Evolutionary conservation across 2,888 invertebrate genomes (phyloP), one percentile per base, ranked within the genome.

Genomic region (Sinelater perroti): DNA sequence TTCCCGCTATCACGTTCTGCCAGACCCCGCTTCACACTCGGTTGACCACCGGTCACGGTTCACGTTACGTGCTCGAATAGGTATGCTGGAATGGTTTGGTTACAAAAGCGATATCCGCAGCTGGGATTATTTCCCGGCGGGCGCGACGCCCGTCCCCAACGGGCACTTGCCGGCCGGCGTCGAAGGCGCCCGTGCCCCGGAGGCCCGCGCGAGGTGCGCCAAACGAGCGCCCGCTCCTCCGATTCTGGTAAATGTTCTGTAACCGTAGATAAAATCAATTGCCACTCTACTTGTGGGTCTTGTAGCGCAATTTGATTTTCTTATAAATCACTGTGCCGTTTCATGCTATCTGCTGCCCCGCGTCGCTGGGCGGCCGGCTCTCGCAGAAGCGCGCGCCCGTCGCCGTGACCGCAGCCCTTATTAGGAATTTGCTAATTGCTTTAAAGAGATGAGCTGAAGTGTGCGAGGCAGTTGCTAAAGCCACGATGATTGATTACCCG

Each of bases 1-100:
- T 78, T 78, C 75, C 75, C 64, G 76, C 75, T 78, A 78, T 76
- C 77, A 74, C 75, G 71, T 73, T 70, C 72, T 68, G 72, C 73
- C 75, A 75, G 75, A 67, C 68, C 70, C 66, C 67, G 71, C 70
- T 76, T 76, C 71, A 76, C 76, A 73, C 67, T 68, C 67, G 67
- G 68, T 67, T 71, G 71, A 66, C 69, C 68, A 67, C 61, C 65
- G 68, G 67, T 69, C 67, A 66, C 69, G 66, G 67, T 63, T 67
- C 68, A 60, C 61, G 68, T 71, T 71, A 68, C 69, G 68, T 70
- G 69, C 71, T 68, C 67, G 69, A 70, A 69, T 70, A 70, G 69
- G 70, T 70, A 68, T 61, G 61, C 61, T 59, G 63, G 64, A 64
- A 63, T 62, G 62, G 63, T 63, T 65, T 66, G 68, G 58, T 58